Base-by-base conservation (phyloP, 2,797 vertebrate species). In the Menidia menidia region DNA sequence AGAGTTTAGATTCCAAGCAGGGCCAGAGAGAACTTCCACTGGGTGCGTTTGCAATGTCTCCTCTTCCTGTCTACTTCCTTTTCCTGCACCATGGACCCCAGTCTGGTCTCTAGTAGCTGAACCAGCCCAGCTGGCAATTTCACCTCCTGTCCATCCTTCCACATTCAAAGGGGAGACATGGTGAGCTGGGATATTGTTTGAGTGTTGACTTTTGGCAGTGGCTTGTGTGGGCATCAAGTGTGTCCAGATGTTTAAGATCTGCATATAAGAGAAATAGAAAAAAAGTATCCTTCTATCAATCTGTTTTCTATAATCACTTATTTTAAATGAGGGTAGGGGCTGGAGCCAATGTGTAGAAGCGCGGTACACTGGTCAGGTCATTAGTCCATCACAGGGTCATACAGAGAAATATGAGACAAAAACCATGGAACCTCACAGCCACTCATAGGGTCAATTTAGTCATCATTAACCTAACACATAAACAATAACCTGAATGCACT, bases 1-100 rank as follows among this genome's bases (percentile, higher is more conserved):
- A 0, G 85, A 90, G 8, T 90, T 85, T 84, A 98, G 55, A 10
- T 91, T 80, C 0, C 86, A 71, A 0, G 94, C 92, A 57, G 91
- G 69, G 61, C 82, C 83, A 0, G 77, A 85, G 43, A 86, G 82
- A 14, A 89, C 92, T 14, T 94, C 89, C 30, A 60, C 51, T 3
- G 85, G 75, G 35, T 13, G 68, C 1, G 60, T 73, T 47, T 50
- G 87, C 42, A 6, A 83, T 68, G 60, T 88, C 72, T 77, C 88
- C 88, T 85, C 89, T 82, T 78, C 73, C 30, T 78, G 51, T 63
- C 35, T 53, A 60, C 65, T 62, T 60, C 61, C 62, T 79, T 64
- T 78, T 64, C 77, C 66, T 48, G 42, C 42, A 32, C 59, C 6
- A 0, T 4, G 0, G 11, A 50, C 43, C 18, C 43, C 53, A 0